A percentile compares a stretch with the other conserved stretches of the same genome.
phyloP scores from a whole-genome alignment of 2,888 invertebrate species.

The Gryllus longicercus region DNA sequence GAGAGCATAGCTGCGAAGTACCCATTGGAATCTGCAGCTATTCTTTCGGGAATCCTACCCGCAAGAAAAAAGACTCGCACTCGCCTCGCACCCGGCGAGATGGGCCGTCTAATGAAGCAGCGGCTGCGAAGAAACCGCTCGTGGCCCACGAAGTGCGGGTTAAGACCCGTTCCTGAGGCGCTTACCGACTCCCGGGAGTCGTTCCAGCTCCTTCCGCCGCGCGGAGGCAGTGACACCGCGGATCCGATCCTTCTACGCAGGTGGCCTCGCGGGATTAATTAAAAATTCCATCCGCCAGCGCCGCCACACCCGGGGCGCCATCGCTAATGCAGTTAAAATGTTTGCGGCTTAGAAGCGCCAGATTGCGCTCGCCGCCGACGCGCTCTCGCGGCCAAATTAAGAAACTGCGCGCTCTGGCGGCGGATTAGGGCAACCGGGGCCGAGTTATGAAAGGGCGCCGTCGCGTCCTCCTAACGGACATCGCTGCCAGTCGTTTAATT shows the following conservation, averaged over 20 bases:
- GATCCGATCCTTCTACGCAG: background rate
- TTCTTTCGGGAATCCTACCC: too few species aligned
- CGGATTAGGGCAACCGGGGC: background rate
- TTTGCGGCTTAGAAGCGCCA: conserved; percentile 4
- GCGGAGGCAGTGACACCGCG: background rate
- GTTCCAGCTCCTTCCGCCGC: background rate
- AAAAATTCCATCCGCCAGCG: background rate
- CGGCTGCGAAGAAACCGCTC: background rate
- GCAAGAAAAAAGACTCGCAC: too few species aligned
- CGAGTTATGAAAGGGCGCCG: background rate
- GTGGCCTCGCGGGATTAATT: background rate
- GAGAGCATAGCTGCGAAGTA: too few species aligned
- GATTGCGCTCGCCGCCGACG: background rate
- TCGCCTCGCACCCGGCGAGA: too few species aligned
- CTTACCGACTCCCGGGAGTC: background rate
- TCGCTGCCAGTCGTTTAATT: conserved; percentile 17
- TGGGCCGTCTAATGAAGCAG: too few species aligned
- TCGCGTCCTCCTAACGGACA: background rate
- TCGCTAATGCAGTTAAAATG: background rate
- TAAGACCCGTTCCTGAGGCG: background rate
- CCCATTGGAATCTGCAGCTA: too few species aligned
- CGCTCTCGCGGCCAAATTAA: conserved; percentile 17
- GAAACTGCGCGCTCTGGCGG: background rate
- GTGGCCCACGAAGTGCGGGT: background rate
- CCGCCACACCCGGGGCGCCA: background rate